Percentiles rank a stretch among this genome's conserved stretches.
These are phyloP conservation scores for Pogonophryne albipinna DNA, from an alignment of 2,797 vertebrate species.

Conservation along the genomic window DNA sequence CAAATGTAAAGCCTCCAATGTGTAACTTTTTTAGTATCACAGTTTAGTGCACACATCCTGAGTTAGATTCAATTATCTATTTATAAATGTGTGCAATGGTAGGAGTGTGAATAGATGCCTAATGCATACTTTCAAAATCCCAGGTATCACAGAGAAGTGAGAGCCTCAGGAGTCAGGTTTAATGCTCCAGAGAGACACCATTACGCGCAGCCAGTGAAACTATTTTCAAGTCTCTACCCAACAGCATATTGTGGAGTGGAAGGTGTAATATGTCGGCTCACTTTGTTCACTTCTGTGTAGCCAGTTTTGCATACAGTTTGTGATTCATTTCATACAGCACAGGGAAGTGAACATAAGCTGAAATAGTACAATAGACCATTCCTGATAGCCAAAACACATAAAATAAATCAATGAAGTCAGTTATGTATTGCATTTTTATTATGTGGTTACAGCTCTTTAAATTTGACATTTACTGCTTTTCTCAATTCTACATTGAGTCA, in stretches of 20 bases:
- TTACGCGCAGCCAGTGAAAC: slow-evolving; percentile 11
- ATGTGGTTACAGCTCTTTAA: not conserved
- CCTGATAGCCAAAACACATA: not conserved
- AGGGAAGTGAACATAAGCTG: slow-evolving; percentile 22
- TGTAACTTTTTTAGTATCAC: not conserved
- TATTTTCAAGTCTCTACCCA: slow-evolving; percentile 17
- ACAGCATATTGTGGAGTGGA: not conserved
- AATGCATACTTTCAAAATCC: not conserved
- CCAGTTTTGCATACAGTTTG: slow-evolving; percentile 22
- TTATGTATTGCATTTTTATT: not conserved
- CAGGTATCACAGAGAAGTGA: slow-evolving; percentile 18
- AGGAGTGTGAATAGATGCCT: not conserved
- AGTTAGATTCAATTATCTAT: slow-evolving; percentile 5
- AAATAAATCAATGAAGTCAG: not conserved
- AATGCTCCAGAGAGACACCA: not conserved
- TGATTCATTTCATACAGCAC: not conserved
- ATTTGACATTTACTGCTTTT: not conserved
- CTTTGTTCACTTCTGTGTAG: not conserved
- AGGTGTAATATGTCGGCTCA: not conserved
- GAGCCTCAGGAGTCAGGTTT: slow-evolving; percentile 10
- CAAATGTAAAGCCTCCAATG: not conserved
- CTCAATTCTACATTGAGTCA: not conserved
- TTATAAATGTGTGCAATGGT: not conserved
- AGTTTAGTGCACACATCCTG: not conserved
- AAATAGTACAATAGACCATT: not conserved